These are phyloP conservation scores for Nymphalis io DNA, from an alignment of 1,140 invertebrate species.

Conservation along the genomic window DNA sequence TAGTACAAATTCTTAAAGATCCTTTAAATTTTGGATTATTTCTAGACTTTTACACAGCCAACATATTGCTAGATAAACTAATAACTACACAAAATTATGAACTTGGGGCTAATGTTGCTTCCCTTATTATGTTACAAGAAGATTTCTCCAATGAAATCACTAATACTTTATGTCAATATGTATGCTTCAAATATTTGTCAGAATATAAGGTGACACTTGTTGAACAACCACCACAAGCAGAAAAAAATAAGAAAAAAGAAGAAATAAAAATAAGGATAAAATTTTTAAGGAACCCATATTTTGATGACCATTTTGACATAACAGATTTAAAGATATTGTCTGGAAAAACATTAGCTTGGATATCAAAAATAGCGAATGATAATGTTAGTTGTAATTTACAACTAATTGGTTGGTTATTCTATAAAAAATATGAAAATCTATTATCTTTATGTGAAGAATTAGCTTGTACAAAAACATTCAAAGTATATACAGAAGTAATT, in stretches of 20 bases:
- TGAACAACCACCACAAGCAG: conserved; percentile 69
- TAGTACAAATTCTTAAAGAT: conserved; percentile 89
- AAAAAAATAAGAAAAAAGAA: conserved; percentile 79
- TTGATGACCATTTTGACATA: conserved; percentile 94
- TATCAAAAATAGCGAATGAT: conserved; percentile 80
- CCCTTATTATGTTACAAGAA: conserved; percentile 94
- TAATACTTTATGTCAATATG: conserved; percentile 86
- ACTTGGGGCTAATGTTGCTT: conserved; percentile 89
- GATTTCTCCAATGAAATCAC: conserved; percentile 88
- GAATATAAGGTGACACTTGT: conserved; percentile 70
- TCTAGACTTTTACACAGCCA: conserved; percentile 88
- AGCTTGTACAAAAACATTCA: conserved; percentile 47
- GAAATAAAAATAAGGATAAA: conserved; percentile 89
- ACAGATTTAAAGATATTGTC: conserved; percentile 84
- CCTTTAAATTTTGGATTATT: conserved; percentile 95
- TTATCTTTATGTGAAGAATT: conserved; percentile 64
- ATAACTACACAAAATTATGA: conserved; percentile 85
- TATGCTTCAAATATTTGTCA: conserved; percentile 88
- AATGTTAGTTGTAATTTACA: conserved; percentile 84
- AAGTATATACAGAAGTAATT: conserved; percentile 58
- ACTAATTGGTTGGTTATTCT: conserved; percentile 85
- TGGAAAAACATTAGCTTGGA: conserved; percentile 89
- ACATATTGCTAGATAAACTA: conserved; percentile 91
- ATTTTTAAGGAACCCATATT: conserved; percentile 90
- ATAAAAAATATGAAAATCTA: conserved; percentile 85